Evolutionary conservation across 2,113 vertebrate genomes (phyloP).

Genomic region (Leptobrachium ailaonicum): DNA sequence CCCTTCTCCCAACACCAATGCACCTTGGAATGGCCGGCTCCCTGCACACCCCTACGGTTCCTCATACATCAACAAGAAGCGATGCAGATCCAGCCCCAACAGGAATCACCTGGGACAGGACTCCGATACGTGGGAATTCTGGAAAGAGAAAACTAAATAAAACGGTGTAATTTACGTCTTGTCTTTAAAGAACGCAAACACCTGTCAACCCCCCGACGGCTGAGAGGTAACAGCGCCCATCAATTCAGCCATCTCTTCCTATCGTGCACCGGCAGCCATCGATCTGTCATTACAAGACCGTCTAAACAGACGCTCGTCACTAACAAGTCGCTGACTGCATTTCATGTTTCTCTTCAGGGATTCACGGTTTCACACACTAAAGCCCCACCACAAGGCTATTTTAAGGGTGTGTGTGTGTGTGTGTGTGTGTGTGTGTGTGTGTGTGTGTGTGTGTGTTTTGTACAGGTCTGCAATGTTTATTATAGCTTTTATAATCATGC

Average conservation of each 20-base stretch:
- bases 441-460: no score
- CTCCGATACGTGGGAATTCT: slow-evolving; percentile 31
- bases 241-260: not conserved
- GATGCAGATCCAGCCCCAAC: no score
- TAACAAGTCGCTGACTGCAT: not conserved
- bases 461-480: no score
- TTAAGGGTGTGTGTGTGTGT: no score
- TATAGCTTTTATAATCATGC: no score
- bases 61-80: no score
- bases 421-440: no score
- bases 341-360: not conserved
- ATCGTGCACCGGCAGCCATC: not conserved
- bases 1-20: no score
- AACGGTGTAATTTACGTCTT: slow-evolving; percentile 27
- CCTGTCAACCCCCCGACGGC: slow-evolving; percentile 24
- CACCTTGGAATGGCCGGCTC: no score
- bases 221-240: slow-evolving; percentile 27
- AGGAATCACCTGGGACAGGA: slow-evolving; percentile 17
- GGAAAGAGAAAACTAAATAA: slow-evolving; percentile 22
- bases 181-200: slow-evolving; percentile 38
- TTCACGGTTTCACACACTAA: not conserved
- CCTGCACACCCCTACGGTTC: no score
- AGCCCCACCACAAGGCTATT: no score
- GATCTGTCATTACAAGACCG: not conserved
- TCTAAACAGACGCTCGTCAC: not conserved